Evolutionary conservation across 2,888 invertebrate genomes (phyloP).

Genomic region (Noctua pronuba): DNA sequence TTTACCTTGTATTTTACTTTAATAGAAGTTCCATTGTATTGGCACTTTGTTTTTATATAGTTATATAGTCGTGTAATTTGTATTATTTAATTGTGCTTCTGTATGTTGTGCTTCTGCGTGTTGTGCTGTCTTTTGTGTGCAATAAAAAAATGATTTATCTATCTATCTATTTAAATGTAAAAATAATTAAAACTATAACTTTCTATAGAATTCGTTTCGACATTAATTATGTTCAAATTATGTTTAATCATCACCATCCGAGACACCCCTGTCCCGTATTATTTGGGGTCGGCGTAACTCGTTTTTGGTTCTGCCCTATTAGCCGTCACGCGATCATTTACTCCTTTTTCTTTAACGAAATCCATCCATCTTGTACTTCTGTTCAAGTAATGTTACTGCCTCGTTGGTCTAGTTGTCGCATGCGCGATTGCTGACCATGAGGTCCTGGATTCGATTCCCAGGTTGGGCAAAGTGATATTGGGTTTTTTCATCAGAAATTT

Average conservation of each 20-base stretch:
- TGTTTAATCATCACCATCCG: background rate
- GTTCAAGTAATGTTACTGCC: background rate
- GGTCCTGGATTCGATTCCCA: background rate
- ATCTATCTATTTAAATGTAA: too few species aligned
- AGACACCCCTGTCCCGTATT: background rate
- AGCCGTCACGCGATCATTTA: background rate
- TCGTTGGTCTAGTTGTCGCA: background rate
- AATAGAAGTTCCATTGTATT: background rate
- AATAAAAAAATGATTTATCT: too few species aligned
- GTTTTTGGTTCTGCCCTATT: background rate
- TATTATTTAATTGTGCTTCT: too few species aligned
- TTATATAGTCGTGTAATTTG: too few species aligned
- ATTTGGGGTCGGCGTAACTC: background rate
- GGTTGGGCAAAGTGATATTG: too few species aligned
- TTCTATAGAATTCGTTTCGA: too few species aligned
- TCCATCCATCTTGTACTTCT: background rate
- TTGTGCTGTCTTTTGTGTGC: too few species aligned
- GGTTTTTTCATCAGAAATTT: background rate
- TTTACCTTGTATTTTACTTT: background rate
- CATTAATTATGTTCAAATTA: too few species aligned
- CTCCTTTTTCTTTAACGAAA: background rate
- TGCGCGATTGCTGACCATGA: background rate
- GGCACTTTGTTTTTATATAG: too few species aligned
- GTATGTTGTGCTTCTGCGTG: too few species aligned
- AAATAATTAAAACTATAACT: too few species aligned